phyloP scores from a whole-genome alignment of 2,113 vertebrate species.

The Rhabdomys dilectus region DNA sequence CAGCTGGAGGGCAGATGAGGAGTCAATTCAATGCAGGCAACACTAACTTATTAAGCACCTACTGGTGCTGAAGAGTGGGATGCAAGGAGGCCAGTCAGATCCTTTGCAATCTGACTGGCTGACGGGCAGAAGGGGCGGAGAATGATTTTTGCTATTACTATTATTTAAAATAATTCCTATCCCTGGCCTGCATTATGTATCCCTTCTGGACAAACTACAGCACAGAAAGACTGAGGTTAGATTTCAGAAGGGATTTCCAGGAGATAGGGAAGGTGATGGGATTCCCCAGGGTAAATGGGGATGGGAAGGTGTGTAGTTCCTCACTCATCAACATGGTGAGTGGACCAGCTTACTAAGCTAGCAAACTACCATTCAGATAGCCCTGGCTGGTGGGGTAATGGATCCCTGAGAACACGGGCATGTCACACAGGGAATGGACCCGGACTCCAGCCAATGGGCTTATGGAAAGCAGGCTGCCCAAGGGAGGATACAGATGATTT shows the following conservation, averaged over 20 bases:
- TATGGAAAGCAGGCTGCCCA: constrained; percentile 54
- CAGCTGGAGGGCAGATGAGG: constrained; percentile 36
- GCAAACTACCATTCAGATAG: constrained; percentile 57
- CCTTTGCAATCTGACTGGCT: constrained; percentile 67
- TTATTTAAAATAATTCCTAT: neutral
- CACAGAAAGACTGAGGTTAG: constrained; percentile 75
- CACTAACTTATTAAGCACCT: constrained; percentile 73
- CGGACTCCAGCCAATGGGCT: neutral
- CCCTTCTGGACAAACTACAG: constrained; percentile 73
- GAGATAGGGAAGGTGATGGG: constrained; percentile 48
- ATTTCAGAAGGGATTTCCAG: constrained; percentile 70
- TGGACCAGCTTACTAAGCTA: constrained; percentile 60
- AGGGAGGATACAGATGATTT: constrained; percentile 81
- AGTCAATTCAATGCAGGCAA: constrained; percentile 72
- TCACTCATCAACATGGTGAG: constrained; percentile 30
- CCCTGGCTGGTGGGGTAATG: constrained; percentile 56
- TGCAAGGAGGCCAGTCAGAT: constrained; percentile 55
- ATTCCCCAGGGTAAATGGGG: constrained; percentile 8
- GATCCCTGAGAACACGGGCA: constrained; percentile 24
- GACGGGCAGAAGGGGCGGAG: neutral
- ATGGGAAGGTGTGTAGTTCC: constrained; percentile 26
- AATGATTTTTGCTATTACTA: neutral
- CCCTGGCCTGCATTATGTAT: constrained; percentile 13
- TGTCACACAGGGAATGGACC: constrained; percentile 66
- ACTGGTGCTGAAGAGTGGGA: constrained; percentile 62